Base-by-base conservation (phyloP, 2,113 vertebrate species). In the Gambusia holbrooki region DNA sequence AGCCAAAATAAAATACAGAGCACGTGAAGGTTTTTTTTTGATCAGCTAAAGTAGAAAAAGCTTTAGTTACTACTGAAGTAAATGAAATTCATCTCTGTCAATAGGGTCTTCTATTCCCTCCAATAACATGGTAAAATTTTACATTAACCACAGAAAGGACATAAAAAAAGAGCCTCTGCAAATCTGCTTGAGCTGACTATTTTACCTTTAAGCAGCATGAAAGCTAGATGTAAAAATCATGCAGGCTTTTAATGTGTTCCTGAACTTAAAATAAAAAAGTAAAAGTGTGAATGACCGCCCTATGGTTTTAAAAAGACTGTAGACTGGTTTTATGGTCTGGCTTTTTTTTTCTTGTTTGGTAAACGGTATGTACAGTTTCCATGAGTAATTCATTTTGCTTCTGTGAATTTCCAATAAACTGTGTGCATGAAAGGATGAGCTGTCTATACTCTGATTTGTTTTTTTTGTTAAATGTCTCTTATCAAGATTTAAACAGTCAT, bases 351-450 rank as follows among this genome's bases (percentile, higher is more conserved):
- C 35, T 37, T 2, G 11, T 79, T 35, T 73, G 17, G 61, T 68
- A 19, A 66, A 32, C 32, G 37, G 51, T 66, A 51, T 76, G 61
- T 66, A 35, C 73, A 70, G 66, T 65, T 71, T 82, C 66, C 71
- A 12, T 67, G 35, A 69, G 35, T 66, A 62, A 28, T 58, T 83
- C 66, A 45, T 79, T 51, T 45, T 84, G 65, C 54, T 81, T 82
- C 71, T 77, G 73, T 80, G 81, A 79, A 70, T 77, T 79, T 79
- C 28, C 64, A 88, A 80, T 84, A 79, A 88, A 88, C 32, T 45
- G 65, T 76, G 77, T 81, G 80, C 80, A 88, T 83, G 86, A 75
- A 25, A 25, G 3, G 63, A 40, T 14, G 29, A 25, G 14, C n/a
- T 37, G 15, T 71, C 15, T 54, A 37, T 54, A 37, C 4, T 33